Conservation (phyloP, 92 coral and sea anemone genomes). For the Micromussa lordhowensis region DNA sequence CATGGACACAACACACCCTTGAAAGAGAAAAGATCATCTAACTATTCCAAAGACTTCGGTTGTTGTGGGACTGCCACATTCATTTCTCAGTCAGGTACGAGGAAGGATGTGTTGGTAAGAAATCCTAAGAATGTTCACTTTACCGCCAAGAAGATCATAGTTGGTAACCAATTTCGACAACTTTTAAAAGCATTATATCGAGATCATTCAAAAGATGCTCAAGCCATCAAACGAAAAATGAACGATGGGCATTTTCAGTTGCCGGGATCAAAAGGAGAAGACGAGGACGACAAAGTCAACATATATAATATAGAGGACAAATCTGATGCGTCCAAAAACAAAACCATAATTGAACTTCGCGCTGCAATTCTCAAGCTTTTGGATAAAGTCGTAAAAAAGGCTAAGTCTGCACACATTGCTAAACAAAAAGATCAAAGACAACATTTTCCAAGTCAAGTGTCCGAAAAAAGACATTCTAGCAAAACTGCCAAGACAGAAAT, state of each 20-base stretch:
- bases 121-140: conserved; percentile 19
- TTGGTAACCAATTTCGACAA: conserved; percentile 20
- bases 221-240: conserved; percentile 13
- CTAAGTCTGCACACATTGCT: neutral
- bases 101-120: conserved; percentile 24
- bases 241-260: neutral
- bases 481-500: conserved; percentile 6
- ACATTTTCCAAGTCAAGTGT: neutral
- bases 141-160: conserved; percentile 1
- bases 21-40: neutral
- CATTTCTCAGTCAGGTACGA: conserved; percentile 2
- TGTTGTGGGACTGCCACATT: neutral
- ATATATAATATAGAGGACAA: conserved; percentile 8
- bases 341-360: conserved; percentile 38
- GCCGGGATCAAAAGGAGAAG: neutral
- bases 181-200: conserved; percentile 23
- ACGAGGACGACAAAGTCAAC: neutral
- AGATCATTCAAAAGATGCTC: conserved; percentile 18
- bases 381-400: conserved; percentile 17
- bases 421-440: neutral
- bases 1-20: neutral
- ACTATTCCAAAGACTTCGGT: neutral
- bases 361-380: conserved; percentile 25
- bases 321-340: conserved; percentile 34
- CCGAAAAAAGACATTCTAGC: neutral